Evolutionary conservation across 2,888 invertebrate species (phyloP), one percentile per base, ranked within the genome.

Genomic region (Panzeria rudis): DNA sequence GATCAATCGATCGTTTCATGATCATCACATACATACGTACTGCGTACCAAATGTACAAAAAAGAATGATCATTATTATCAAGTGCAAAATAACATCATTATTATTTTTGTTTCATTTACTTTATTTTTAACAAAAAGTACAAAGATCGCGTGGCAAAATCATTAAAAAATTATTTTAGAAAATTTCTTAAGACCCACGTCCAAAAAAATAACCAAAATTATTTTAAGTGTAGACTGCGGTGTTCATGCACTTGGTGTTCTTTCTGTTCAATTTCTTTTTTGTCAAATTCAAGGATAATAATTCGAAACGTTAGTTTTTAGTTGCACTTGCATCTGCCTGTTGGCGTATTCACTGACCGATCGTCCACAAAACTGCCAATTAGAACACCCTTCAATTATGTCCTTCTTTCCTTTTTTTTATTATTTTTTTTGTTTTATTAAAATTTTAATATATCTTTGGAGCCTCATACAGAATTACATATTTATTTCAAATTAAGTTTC

Each of bases 81-180:
- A 78, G 78, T 75, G 77, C 81, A 73, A 77, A 68, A 72, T 29
- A 72, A 73, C 77, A 77, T 73, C 69, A 54, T 69, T 78, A 9
- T 29, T n/a, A n/a, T 66, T 72, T 9, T 54, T 41, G 54, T 52
- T 52, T 8, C 20, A 61, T 71, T 68, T 41, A 17, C 3, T 17
- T 32, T 54, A 17, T 35, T 61, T 13, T 62, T 20, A 20, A 66
- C 20, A 41, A 56, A 20, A 52, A 66, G 41, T 9, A 11, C 47
- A 75, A 41, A 71, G 64, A 82, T 85, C 85, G 85, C 85, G 85
- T 85, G 85, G 85, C 85, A 85, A 85, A 85, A 85, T 82, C 85
- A 71, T 85, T 72, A 82, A 82, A 62, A 82, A 75, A 69, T 62
- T 77, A 59, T 83, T 77, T 56, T 72, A 71, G 71, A 64, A 76